Evolutionary conservation across 2,888 invertebrate genomes (phyloP).

Genomic region (Diplazon laetatorius): DNA sequence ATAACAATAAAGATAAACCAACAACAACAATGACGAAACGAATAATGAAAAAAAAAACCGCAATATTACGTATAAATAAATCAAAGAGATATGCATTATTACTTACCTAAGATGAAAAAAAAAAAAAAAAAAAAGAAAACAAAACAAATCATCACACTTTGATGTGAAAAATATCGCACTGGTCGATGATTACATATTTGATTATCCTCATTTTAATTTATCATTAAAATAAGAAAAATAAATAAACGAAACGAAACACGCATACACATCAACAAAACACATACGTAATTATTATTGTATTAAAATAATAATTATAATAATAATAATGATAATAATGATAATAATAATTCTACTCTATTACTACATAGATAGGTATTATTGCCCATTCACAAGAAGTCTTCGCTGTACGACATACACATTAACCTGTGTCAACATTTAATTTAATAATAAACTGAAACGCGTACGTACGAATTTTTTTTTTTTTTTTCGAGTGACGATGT

Average conservation of each 20-base stretch:
- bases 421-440: constrained; percentile 81
- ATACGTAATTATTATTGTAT: constrained; percentile 77
- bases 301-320: constrained; percentile 77
- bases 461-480: constrained; percentile 77
- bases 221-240: constrained; percentile 59
- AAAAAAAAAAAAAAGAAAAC: neutral
- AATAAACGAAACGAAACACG: constrained; percentile 69
- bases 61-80: constrained; percentile 13
- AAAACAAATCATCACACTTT: constrained; percentile 25
- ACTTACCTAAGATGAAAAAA: constrained; percentile 47
- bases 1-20: constrained; percentile 15
- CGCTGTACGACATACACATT: constrained; percentile 81
- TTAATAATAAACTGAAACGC: constrained; percentile 82
- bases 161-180: constrained; percentile 54
- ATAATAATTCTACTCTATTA: constrained; percentile 80
- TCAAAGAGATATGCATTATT: constrained; percentile 53
- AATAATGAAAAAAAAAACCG: constrained; percentile 11
- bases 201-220: constrained; percentile 65
- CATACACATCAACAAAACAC: constrained; percentile 71
- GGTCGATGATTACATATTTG: constrained; percentile 58
- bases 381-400: constrained; percentile 78
- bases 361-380: constrained; percentile 79
- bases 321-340: constrained; percentile 62
- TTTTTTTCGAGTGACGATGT: constrained; percentile 1
- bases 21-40: constrained; percentile 23